Evolutionary conservation across 2,797 vertebrate genomes (phyloP).

Genomic region (Sebastes itinus): DNA sequence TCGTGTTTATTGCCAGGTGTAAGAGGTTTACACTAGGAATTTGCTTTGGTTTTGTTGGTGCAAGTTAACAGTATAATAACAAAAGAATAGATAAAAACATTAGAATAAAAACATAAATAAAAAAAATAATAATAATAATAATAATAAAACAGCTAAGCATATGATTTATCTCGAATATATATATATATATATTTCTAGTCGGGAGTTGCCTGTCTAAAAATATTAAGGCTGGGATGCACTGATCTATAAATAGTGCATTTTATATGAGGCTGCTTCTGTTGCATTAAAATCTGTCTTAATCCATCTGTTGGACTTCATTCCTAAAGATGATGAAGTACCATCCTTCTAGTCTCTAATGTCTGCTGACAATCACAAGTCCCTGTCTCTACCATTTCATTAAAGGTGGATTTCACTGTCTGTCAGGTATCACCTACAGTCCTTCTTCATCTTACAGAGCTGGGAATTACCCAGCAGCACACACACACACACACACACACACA

Average conservation of each 20-base stretch:
- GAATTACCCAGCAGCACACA: slow-evolving; percentile 22
- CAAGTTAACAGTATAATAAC: no score
- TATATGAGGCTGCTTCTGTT: not conserved
- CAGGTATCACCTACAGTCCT: slow-evolving; percentile 11
- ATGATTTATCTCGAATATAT: not conserved
- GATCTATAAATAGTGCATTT: slow-evolving; percentile 8
- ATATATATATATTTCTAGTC: not conserved
- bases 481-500: not conserved
- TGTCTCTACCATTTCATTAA: slow-evolving; percentile 10
- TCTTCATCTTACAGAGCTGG: slow-evolving; percentile 26
- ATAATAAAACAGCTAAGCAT: not conserved
- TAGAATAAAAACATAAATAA: no score
- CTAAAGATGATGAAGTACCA: not conserved
- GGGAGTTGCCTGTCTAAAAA: not conserved
- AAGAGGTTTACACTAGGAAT: no score
- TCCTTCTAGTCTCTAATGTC: not conserved
- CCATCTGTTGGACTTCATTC: not conserved
- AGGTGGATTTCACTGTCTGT: slow-evolving; percentile 34
- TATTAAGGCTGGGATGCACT: not conserved
- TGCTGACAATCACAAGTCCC: not conserved
- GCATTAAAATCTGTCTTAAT: not conserved
- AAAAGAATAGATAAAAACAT: no score
- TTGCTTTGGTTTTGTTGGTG: no score
- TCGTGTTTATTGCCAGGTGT: no score
- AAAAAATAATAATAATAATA: no score